Percentiles rank a stretch among this genome's conserved stretches.
phyloP scores from a whole-genome alignment of 1,140 invertebrate species.

The Drosophila watanabei region DNA sequence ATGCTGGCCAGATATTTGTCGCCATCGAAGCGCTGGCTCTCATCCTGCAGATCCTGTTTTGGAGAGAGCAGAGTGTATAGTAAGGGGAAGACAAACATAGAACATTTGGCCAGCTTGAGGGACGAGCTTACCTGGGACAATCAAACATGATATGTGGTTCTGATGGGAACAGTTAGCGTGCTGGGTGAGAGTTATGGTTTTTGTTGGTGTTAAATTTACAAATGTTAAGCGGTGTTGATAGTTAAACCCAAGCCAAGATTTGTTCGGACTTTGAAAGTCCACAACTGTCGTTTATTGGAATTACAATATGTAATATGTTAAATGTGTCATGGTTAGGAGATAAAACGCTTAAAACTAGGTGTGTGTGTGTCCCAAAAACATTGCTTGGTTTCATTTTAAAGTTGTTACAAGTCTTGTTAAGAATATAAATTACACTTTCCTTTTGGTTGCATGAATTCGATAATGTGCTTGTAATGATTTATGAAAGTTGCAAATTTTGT shows the following conservation, averaged over 20 bases:
- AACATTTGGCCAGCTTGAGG: neutral
- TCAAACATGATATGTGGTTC: constrained; percentile 16
- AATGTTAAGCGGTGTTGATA: constrained; percentile 11
- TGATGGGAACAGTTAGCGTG: constrained; percentile 8
- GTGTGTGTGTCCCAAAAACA: constrained; percentile 31
- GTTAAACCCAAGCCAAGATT: constrained; percentile 62
- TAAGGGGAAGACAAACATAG: neutral
- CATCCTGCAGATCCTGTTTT: constrained; percentile 80
- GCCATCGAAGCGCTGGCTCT: constrained; percentile 83
- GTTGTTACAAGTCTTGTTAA: constrained; percentile 66
- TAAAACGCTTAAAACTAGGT: constrained; percentile 68
- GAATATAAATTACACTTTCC: constrained; percentile 54
- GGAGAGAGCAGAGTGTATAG: constrained; percentile 10
- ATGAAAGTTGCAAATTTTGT: neutral
- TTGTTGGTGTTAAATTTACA: constrained; percentile 12
- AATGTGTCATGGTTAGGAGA: constrained; percentile 34
- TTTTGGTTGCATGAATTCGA: constrained; percentile 6
- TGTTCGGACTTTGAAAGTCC: constrained; percentile 61
- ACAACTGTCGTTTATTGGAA: constrained; percentile 56
- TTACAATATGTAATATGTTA: constrained; percentile 33
- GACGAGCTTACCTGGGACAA: constrained; percentile 21
- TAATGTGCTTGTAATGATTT: constrained; percentile 20
- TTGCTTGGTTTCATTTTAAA: constrained; percentile 32
- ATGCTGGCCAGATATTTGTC: constrained; percentile 80
- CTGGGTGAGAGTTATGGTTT: constrained; percentile 16